These are phyloP conservation scores for Epizoanthus scotinus DNA, from an alignment of 92 coral and sea anemone genomes.

Conservation along the genomic window DNA sequence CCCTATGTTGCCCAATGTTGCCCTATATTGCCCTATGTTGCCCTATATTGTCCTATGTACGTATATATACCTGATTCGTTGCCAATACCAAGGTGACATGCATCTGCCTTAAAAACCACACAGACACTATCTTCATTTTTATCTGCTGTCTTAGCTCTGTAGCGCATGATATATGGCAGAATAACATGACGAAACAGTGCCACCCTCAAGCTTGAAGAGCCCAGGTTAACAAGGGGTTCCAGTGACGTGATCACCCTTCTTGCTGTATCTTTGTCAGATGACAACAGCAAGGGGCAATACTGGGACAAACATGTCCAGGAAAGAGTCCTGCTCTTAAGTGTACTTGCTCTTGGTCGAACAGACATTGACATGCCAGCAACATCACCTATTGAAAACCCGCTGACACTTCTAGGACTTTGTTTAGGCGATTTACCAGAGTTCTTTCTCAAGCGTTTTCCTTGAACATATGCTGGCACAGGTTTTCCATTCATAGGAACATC, in stretches of 20 bases:
- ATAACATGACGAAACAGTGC: conserved; percentile 78
- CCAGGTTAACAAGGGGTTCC: conserved; percentile 74
- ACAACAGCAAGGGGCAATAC: conserved; percentile 67
- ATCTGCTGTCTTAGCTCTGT: conserved; percentile 20
- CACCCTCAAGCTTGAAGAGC: conserved; percentile 66
- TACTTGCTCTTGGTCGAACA: conserved; percentile 32
- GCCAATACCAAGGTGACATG: background rate
- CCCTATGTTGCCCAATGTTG: no score
- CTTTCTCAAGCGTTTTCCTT: conserved; percentile 47
- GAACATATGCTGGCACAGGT: conserved; percentile 24
- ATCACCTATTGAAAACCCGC: conserved; percentile 68
- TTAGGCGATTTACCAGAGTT: conserved; percentile 57
- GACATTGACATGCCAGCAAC: conserved; percentile 38
- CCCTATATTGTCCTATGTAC: no score
- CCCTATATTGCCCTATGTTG: no score
- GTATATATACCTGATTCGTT: conserved; percentile 17
- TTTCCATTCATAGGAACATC: conserved; percentile 43
- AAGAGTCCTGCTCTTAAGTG: conserved; percentile 41
- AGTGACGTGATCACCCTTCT: conserved; percentile 69
- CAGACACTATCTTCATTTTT: background rate
- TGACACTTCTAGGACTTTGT: conserved; percentile 65
- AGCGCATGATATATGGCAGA: conserved; percentile 83
- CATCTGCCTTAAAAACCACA: background rate
- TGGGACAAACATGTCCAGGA: conserved; percentile 84
- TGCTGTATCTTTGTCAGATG: conserved; percentile 61